phyloP scores from a whole-genome alignment of 2,113 vertebrate species.

The Mystacornis crossleyi region DNA sequence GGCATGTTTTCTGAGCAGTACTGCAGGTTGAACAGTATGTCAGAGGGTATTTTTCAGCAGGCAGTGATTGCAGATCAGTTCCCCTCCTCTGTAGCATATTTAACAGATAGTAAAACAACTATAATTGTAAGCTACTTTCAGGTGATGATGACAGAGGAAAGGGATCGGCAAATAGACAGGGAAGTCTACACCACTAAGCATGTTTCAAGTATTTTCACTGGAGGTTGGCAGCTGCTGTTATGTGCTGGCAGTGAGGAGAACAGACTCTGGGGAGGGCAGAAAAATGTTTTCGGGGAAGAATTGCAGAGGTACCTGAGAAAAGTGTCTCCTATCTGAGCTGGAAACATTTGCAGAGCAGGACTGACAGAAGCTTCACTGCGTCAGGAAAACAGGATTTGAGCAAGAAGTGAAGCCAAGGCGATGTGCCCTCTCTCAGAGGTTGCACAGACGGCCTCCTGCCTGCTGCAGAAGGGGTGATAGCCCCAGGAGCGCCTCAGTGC shows the following conservation, averaged over 20 bases:
- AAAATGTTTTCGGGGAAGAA: neutral
- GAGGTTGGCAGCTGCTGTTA: neutral
- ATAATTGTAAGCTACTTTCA: neutral
- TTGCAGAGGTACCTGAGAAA: neutral
- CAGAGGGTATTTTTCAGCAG: neutral
- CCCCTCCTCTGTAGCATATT: neutral
- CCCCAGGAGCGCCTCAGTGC: neutral
- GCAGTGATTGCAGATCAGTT: neutral
- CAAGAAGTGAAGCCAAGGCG: neutral
- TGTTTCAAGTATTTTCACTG: neutral
- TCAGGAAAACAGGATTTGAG: neutral
- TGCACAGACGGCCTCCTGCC: neutral
- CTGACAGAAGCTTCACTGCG: neutral
- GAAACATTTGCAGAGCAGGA: neutral
- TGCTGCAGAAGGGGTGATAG: neutral
- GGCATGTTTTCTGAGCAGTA: neutral
- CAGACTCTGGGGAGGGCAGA: neutral
- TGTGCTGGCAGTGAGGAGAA: neutral
- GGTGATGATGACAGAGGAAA: neutral
- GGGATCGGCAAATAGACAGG: neutral
- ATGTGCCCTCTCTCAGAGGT: neutral
- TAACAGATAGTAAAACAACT: neutral
- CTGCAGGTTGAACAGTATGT: neutral
- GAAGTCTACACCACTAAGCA: fast-evolving
- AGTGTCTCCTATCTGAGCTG: neutral